Evolutionary conservation across 64 coral and sea anemone species (phyloP), one percentile per base, ranked within the genome.

Genomic region (Trachythela sp.): DNA sequence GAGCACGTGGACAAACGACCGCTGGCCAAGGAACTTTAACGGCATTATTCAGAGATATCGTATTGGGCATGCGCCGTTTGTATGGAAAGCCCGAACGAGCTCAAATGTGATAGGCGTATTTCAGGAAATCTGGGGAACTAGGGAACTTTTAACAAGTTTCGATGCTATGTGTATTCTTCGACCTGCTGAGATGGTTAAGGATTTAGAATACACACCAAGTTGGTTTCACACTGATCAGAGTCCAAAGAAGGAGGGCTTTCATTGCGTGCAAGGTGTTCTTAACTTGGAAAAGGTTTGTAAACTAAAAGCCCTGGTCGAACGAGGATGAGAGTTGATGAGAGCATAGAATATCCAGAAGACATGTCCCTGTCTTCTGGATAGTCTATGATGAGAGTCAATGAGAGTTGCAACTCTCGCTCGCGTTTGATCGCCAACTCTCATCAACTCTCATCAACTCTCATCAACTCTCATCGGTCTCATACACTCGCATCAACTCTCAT

Each of bases 141-240:
- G 30, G 18, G 30, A 68, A 68, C 30, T 68, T 3, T 68, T 68
- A 22, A n/a, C 20, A 4, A 68, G 59, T 31, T 68, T 68, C 15
- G 59, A 68, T 22, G 59, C 59, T 6, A 68, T 68, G 59, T 68
- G 59, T 22, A 68, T 68, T 22, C 15, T 68, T 3, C 59, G 59
- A 68, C 59, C 59, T 2, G 30, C 30, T 22, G 59, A 68, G 59
- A n/a, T 68, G 30, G 59, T 68, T n/a, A 5, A 68, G 18, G 20
- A 22, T n/a, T n/a, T 68, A 31, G 59, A 68, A 14, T 22, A 68
- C 20, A 68, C 59, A n/a, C 30, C 5, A 68, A 22, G 30, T 22
- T 68, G 59, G 59, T 68, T 68, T 22, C 59, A 68, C 59, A 68
- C 59, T n/a, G 59, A 68, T 31, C 59, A 68, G 15, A 68, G 59